Evolutionary conservation across 2,888 invertebrate species (phyloP).

Genomic region (Chrysina gloriosa): DNA sequence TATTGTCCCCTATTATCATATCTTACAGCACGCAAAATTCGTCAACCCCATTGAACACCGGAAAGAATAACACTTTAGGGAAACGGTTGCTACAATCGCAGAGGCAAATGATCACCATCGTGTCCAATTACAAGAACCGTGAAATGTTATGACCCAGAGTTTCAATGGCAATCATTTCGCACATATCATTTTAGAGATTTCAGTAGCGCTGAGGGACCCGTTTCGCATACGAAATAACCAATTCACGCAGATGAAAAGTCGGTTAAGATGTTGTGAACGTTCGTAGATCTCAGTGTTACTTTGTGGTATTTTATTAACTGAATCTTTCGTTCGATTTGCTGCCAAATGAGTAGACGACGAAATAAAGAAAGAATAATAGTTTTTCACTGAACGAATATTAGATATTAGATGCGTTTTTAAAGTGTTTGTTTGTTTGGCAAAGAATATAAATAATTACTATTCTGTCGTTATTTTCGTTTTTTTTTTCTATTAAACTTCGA

Average conservation of each 20-base stretch:
- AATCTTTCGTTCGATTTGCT: no score
- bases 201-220: constrained; percentile 1
- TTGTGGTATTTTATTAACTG: no score
- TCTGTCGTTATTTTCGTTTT: no score
- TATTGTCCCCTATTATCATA: no score
- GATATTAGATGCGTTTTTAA: no score
- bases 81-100: neutral
- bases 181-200: constrained; percentile 27
- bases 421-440: no score
- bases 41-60: constrained; percentile 22
- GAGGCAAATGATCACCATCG: constrained; percentile 10
- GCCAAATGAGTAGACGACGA: no score
- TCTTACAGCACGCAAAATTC: neutral
- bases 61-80: constrained; percentile 14
- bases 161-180: constrained; percentile 12
- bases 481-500: no score
- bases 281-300: no score
- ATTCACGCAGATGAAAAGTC: neutral
- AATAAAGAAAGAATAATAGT: no score
- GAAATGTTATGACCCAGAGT: constrained; percentile 8
- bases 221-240: neutral
- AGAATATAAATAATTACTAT: no score
- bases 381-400: no score
- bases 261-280: neutral
- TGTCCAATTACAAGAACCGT: constrained; percentile 20